Percentiles rank a stretch among this genome's conserved stretches.
Evolutionary conservation across 2,888 invertebrate genomes (phyloP).

Genomic region (Gymnosoma rotundatum): DNA sequence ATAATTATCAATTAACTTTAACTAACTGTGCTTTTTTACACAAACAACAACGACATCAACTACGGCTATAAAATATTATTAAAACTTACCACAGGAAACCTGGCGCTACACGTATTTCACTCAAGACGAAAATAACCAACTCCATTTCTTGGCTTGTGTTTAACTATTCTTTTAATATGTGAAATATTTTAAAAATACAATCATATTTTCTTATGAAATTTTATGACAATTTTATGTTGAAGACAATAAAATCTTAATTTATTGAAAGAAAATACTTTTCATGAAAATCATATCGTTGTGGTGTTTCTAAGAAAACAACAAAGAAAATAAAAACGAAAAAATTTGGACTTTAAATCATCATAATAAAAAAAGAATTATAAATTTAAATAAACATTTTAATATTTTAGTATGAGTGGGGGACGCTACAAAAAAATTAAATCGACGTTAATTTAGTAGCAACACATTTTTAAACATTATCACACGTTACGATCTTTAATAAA

Average conservation of each 20-base stretch:
- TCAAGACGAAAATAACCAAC: background rate
- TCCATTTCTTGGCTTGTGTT: too few species aligned
- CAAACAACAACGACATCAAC: background rate
- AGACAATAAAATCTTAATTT: conserved; percentile 24
- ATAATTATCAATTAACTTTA: too few species aligned
- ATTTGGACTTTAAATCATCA: background rate
- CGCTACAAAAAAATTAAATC: too few species aligned
- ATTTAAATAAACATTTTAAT: too few species aligned
- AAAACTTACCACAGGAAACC: conserved; percentile 26
- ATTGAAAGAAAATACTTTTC: conserved; percentile 2
- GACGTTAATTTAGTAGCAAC: too few species aligned
- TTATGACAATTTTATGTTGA: conserved; percentile 24
- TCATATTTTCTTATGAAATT: conserved; percentile 33
- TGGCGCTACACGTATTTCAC: conserved; percentile 45
- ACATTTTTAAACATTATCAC: too few species aligned
- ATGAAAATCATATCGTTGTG: conserved; percentile 27
- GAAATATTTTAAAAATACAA: background rate
- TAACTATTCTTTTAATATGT: too few species aligned
- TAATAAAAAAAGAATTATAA: background rate
- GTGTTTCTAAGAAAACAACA: conserved; percentile 22
- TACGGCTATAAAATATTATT: background rate
- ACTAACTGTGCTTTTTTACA: background rate
- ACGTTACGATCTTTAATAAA: too few species aligned
- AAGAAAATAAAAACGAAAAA: conserved; percentile 7
- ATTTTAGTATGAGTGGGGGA: too few species aligned